Percentiles rank a stretch among this genome's conserved stretches.
phyloP scores from a whole-genome alignment of 1,140 invertebrate species.

The Plectus sambesii region DNA sequence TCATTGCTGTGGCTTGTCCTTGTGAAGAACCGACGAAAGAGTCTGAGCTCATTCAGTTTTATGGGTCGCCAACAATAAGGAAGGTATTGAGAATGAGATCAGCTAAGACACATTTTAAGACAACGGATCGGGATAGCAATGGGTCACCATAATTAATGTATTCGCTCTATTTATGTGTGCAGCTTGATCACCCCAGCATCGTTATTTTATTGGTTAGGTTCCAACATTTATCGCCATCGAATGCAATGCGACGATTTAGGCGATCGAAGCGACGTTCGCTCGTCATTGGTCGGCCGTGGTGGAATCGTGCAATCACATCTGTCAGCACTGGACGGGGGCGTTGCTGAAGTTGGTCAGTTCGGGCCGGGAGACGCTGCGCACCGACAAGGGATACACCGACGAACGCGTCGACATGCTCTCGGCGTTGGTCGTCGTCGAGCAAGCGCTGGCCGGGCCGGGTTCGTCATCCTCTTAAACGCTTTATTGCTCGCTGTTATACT shows the following conservation, averaged over 20 bases:
- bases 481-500: too few relatives aligned
- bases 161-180: constrained; percentile 11
- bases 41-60: constrained; percentile 11
- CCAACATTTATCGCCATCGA: too few relatives aligned
- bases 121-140: constrained; percentile 55
- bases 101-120: constrained; percentile 58
- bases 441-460: constrained; percentile 59
- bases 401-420: constrained; percentile 59
- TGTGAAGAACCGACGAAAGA: constrained; percentile 6
- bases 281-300: constrained; percentile 54
- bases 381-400: constrained; percentile 56
- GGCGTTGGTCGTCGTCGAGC: constrained; percentile 61
- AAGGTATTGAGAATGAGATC: too few relatives aligned
- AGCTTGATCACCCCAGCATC: too few relatives aligned
- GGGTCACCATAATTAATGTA: constrained; percentile 52
- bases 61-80: too few relatives aligned
- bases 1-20: not conserved
- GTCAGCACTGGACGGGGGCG: constrained; percentile 60
- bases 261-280: too few relatives aligned
- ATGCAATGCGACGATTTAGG: too few relatives aligned
- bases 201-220: too few relatives aligned
- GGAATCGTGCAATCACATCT: constrained; percentile 56
- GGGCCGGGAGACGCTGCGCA: constrained; percentile 51
- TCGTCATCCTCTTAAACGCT: constrained; percentile 46
- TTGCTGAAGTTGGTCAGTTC: constrained; percentile 54